Evolutionary conservation across 2,888 invertebrate species (phyloP).

Genomic region (Lasioglossum leucozonium): DNA sequence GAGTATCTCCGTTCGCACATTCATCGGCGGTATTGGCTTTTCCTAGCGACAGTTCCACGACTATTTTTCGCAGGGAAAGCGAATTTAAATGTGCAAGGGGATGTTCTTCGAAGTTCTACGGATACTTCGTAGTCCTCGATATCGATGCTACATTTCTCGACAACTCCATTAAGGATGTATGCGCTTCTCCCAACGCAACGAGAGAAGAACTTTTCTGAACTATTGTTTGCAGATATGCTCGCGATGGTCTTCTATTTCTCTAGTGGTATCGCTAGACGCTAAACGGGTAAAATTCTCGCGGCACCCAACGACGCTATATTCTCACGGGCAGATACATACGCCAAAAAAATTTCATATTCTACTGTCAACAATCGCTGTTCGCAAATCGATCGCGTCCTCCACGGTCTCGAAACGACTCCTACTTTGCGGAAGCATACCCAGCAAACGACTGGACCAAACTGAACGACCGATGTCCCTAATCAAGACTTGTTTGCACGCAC

Average conservation of each 20-base stretch:
- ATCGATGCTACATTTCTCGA: not conserved
- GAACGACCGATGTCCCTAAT: not conserved
- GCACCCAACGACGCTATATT: no score
- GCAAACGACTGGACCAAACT: not conserved
- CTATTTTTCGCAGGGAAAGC: constrained; percentile 1
- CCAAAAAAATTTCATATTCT: not conserved
- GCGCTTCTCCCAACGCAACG: not conserved
- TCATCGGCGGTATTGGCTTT: not conserved
- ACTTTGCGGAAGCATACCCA: not conserved
- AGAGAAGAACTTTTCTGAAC: not conserved
- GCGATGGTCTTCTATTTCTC: not conserved
- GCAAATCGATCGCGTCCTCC: not conserved
- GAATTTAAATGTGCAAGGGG: not conserved
- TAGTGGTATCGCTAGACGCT: not conserved
- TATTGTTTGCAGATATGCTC: not conserved
- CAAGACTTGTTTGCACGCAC: not conserved
- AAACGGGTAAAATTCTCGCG: not conserved
- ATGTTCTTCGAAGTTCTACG: not conserved
- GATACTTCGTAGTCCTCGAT: not conserved
- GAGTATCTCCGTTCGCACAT: constrained; percentile 9
- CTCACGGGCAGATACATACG: not conserved
- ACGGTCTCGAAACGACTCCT: not conserved
- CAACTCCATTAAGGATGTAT: not conserved
- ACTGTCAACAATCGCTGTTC: not conserved
- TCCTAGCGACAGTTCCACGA: not conserved